phyloP scores from a whole-genome alignment of 2,888 invertebrate genomes.

The Drosophila mayaguana region DNA sequence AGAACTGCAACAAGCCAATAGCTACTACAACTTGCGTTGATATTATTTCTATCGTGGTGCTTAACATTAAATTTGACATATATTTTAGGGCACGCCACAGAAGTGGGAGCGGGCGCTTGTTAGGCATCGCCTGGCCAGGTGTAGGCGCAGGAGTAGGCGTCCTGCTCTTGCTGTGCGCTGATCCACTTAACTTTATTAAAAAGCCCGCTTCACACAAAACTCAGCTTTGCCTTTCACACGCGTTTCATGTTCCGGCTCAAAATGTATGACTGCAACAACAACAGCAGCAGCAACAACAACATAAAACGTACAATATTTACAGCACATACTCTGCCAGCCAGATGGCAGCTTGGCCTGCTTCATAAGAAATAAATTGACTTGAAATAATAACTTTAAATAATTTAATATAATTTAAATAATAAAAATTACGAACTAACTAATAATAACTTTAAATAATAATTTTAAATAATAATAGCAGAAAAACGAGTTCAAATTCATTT shows the following conservation, averaged over 20 bases:
- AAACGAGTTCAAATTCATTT: too few relatives aligned
- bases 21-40: conserved; percentile 11
- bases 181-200: conserved; percentile 71
- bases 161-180: conserved; percentile 36
- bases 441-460: too few relatives aligned
- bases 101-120: conserved; percentile 6
- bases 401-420: too few relatives aligned
- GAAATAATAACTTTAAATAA: too few relatives aligned
- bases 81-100: conserved; percentile 52
- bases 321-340: conserved; percentile 13
- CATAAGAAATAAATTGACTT: too few relatives aligned
- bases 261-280: conserved; percentile 13
- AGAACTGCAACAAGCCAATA: conserved; percentile 8
- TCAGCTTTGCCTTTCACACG: conserved; percentile 26
- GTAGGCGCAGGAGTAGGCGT: background rate
- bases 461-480: too few relatives aligned
- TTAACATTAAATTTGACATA: conserved; percentile 1
- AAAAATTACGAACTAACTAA: too few relatives aligned
- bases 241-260: conserved; percentile 39
- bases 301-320: conserved; percentile 20
- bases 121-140: background rate
- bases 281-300: background rate
- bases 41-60: conserved; percentile 24
- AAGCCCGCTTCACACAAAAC: conserved; percentile 40
- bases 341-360: background rate